These are phyloP conservation scores for Ceuthmochares aereus DNA, from an alignment of 2,113 vertebrate genomes.

Conservation along the genomic window DNA sequence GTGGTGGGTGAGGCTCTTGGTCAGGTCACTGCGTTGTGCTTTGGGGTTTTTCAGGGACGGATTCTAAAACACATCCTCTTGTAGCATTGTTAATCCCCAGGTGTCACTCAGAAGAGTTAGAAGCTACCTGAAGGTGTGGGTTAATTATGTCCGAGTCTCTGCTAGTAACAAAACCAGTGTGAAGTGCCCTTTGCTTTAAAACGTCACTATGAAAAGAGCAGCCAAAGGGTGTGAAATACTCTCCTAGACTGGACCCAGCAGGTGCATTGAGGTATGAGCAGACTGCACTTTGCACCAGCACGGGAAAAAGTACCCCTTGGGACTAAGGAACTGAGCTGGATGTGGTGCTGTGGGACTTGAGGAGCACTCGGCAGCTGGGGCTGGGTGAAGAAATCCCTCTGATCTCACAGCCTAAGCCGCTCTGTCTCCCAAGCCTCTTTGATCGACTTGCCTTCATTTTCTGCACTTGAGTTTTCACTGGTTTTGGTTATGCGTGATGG, in stretches of 20 bases:
- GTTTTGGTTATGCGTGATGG: neutral
- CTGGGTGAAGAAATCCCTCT: neutral
- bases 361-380: neutral
- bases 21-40: neutral
- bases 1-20: accelerated
- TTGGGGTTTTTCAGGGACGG: neutral
- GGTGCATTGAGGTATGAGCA: neutral
- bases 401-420: neutral
- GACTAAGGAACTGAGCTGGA: neutral
- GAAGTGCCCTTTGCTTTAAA: neutral
- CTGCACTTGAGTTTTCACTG: neutral
- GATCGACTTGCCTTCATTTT: neutral
- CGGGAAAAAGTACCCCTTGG: neutral
- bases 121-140: neutral
- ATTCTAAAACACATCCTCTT: neutral
- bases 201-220: neutral
- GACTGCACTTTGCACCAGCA: neutral
- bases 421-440: neutral
- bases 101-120: neutral
- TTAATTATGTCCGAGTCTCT: neutral
- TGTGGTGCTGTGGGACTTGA: neutral
- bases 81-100: neutral
- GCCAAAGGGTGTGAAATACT: neutral
- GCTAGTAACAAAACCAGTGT: neutral
- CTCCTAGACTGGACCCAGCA: neutral